phyloP scores from a whole-genome alignment of 2,113 vertebrate species.

The Archilochus colubris region DNA sequence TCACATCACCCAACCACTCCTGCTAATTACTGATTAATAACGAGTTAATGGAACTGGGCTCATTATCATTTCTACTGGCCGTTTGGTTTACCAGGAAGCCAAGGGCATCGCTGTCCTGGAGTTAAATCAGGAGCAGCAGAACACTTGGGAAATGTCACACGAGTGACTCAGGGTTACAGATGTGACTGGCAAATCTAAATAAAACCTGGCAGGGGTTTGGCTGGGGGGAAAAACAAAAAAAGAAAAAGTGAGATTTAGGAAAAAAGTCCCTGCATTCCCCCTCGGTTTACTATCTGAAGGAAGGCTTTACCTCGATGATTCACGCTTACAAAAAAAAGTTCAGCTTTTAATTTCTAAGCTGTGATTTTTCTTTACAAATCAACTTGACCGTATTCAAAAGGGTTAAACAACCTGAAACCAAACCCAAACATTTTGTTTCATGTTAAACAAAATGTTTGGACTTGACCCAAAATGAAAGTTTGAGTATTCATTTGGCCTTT shows the following conservation, averaged over 20 bases:
- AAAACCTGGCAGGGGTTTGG: not conserved
- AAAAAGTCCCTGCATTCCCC: not conserved
- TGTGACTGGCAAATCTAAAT: not conserved
- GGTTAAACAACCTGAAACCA: slow-evolving; percentile 72
- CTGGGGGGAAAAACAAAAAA: not conserved
- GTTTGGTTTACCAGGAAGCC: not conserved
- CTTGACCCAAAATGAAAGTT: slow-evolving; percentile 68
- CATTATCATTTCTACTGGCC: not conserved
- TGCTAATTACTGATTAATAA: slow-evolving; percentile 37
- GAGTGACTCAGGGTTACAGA: not conserved
- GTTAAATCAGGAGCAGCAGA: not conserved
- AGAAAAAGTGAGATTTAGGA: not conserved
- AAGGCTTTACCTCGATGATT: not conserved
- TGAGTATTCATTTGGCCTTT: slow-evolving; percentile 55
- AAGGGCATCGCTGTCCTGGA: not conserved
- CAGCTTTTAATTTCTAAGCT: not conserved
- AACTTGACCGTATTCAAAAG: slow-evolving; percentile 60
- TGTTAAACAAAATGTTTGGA: slow-evolving; percentile 71
- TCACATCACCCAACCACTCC: not conserved
- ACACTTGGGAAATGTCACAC: not conserved
- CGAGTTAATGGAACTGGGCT: slow-evolving; percentile 19
- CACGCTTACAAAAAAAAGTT: not conserved
- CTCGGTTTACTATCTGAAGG: not conserved
- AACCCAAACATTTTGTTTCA: slow-evolving; percentile 72
- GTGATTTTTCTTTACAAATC: slow-evolving; percentile 39